Evolutionary conservation across 2,113 vertebrate genomes (phyloP), one percentile per base, ranked within the genome.

Genomic region (Rhizomys pruinosus): DNA sequence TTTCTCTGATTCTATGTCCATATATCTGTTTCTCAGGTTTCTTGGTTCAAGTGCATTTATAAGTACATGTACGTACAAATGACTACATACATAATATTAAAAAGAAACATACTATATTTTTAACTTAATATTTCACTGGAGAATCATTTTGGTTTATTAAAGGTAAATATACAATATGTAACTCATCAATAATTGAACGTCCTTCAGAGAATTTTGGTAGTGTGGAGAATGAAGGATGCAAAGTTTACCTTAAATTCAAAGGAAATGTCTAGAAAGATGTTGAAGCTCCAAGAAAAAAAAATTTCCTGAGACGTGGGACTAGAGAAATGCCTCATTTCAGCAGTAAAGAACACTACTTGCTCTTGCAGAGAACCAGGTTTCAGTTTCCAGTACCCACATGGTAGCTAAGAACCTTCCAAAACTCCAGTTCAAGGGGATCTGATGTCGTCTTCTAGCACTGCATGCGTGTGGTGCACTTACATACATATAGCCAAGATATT

Each of bases 171-270:
- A 82, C 0, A 68, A 74, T 85, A 94, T 73, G 4, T 27, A 88
- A 81, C 3, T 79, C 1, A 84, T 88, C 69, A 22, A 84, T 69
- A 93, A 78, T 71, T 90, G 17, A 77, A 88, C 13, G 71, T 64
- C 29, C 87, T 94, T 90, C n/a, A 90, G 55, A 94, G 16, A 90
- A 85, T 85, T 87, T 37, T 2, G 68, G 80, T 92, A 79, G 25
- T 86, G 66, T 84, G 59, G 9, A 93, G 25, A 95, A 88, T 77
- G 17, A 93, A 94, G 17, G 73, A 11, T 92, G 15, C 32, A 78
- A 39, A 90, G 68, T 92, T 93, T 74, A 93, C 1, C 16, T 6
- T 69, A 37, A 95, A 55, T 92, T 88, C 37, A 72, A 93, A 85
- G 27, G 34, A 61, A 89, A 32, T 73, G 44, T 84, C 72, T 81